A percentile compares a stretch with the other conserved stretches of the same genome.
phyloP scores from a whole-genome alignment of 2,113 vertebrate species.

The Heliornis fulica region DNA sequence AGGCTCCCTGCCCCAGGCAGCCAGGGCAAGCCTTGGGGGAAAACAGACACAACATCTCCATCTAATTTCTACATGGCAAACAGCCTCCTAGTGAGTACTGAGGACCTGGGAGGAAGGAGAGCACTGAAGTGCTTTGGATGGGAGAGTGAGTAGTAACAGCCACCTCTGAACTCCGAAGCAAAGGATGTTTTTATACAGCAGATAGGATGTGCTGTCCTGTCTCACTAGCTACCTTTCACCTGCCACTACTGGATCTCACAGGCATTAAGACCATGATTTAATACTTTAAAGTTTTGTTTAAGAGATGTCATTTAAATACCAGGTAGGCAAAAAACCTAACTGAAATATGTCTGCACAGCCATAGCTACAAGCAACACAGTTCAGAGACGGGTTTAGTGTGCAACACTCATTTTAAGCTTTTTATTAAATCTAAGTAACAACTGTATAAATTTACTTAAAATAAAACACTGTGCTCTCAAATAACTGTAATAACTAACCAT shows the following conservation, averaged over 20 bases:
- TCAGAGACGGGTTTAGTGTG: not conserved
- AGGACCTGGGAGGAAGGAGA: not conserved
- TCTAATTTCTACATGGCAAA: not conserved
- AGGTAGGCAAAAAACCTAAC: not conserved
- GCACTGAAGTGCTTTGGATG: not conserved
- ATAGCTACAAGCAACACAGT: not conserved
- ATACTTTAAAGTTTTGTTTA: no score
- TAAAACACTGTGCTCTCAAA: not conserved
- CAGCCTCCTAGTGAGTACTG: not conserved
- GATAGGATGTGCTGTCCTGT: not conserved
- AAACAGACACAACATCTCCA: accelerated
- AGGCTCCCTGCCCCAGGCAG: not conserved
- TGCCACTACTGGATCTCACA: not conserved
- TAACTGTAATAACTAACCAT: not conserved
- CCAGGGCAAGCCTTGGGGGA: not conserved
- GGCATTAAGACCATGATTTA: not conserved
- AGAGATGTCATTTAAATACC: not conserved
- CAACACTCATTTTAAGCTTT: not conserved
- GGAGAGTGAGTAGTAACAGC: not conserved
- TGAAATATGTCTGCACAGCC: not conserved
- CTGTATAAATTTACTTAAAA: not conserved
- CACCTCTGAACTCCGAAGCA: not conserved
- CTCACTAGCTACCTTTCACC: not conserved
- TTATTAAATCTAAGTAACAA: not conserved
- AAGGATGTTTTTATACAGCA: not conserved